Percentiles rank a stretch among this genome's conserved stretches.
These are phyloP conservation scores for Spodoptera frugiperda DNA, from an alignment of 1,140 invertebrate species.

Conservation along the genomic window DNA sequence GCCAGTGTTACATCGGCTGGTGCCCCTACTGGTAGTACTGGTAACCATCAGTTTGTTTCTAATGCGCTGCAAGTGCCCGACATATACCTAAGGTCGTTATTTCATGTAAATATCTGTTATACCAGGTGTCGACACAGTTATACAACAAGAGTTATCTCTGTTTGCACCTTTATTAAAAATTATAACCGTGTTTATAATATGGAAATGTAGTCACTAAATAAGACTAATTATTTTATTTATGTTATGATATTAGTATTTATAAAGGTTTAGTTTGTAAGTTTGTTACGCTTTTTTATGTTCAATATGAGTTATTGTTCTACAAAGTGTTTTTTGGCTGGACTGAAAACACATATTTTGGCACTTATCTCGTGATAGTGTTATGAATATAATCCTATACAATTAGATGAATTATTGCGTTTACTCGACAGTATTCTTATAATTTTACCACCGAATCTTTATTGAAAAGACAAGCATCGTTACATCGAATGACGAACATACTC, in stretches of 20 bases:
- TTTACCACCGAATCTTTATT: slow-evolving; percentile 33
- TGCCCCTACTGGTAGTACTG: slow-evolving; percentile 86
- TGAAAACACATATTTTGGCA: background rate
- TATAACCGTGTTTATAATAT: slow-evolving; percentile 32
- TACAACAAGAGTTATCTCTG: slow-evolving; percentile 23
- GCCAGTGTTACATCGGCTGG: slow-evolving; percentile 99
- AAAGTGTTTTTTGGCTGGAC: slow-evolving; percentile 5
- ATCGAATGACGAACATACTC: no score
- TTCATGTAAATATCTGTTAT: slow-evolving; percentile 28
- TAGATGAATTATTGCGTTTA: slow-evolving; percentile 7
- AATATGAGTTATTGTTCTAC: slow-evolving; percentile 7
- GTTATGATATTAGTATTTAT: slow-evolving; percentile 34
- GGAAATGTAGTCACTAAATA: slow-evolving; percentile 41
- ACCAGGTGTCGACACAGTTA: slow-evolving; percentile 10
- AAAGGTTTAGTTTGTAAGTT: slow-evolving; percentile 22
- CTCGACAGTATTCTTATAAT: slow-evolving; percentile 27
- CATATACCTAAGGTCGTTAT: background rate
- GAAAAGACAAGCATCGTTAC: background rate
- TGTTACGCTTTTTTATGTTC: slow-evolving; percentile 18
- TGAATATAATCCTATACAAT: background rate
- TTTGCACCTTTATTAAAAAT: slow-evolving; percentile 19
- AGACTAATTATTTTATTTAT: slow-evolving; percentile 45
- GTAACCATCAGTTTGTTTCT: no score
- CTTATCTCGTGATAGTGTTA: background rate
- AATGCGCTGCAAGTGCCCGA: background rate